Base-by-base conservation (phyloP, 2,888 invertebrate species). In the Elysia crispata region DNA sequence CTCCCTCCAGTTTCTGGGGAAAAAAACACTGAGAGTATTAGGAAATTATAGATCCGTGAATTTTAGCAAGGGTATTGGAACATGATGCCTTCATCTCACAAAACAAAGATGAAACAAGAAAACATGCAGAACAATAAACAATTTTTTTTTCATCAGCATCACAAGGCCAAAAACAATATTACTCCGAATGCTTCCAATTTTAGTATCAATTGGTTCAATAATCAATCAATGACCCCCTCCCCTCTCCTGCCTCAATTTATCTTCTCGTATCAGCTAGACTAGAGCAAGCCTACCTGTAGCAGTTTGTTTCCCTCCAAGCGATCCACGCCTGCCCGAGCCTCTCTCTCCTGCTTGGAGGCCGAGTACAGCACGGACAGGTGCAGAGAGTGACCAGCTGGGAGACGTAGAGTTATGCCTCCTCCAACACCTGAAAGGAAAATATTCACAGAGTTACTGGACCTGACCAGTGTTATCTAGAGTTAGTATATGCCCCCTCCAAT, bases 301-400 rank as follows among this genome's bases (percentile, higher is more conserved):
- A 90, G 80, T 64, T 85, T 86, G 82, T 87, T 89, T 15, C 85
- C 62, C 11, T 83, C 69, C 31, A 84, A 78, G 67, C 88, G 81
- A 50, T 87, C 82, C n/a, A 82, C 79, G 20, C 81, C 77, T 15
- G 73, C 76, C 25, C 73, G 23, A 28, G 81, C 77, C 57, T 86
- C 83, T 28, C 90, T 78, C 28, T 88, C 87, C 33, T 84, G 83
- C 80, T 86, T 88, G 0, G 87, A 84, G 15, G 87, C 84, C 3
- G 89, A 87, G 80, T 90, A 90, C 74, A 90, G 81, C 6, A 89
- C 86, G 31, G 88, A 86, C 31, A 89, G 82, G 73, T 89, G 85
- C 57, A 90, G 86, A 31, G 82, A 83, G 25, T 85, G 83, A 23
- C 85, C 83, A 66, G 77, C 80, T 25, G 80, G 80, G 50, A 87